These are phyloP conservation scores for Plotosus lineatus DNA, from an alignment of 2,113 vertebrate species.

Conservation along the genomic window DNA sequence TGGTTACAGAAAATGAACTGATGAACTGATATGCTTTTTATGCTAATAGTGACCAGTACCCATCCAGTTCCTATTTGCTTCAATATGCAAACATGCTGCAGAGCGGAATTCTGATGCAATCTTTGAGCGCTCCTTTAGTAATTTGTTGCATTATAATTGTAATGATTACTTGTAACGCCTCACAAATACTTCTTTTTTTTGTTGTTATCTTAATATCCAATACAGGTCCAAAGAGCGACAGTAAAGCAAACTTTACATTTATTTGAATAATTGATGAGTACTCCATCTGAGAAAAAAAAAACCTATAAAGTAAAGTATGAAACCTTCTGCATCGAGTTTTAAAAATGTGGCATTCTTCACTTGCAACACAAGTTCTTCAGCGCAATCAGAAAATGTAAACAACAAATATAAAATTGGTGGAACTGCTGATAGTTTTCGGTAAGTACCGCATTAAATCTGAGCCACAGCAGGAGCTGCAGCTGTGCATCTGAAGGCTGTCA, in stretches of 20 bases:
- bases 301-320: too few relatives aligned
- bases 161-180: too few relatives aligned
- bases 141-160: too few relatives aligned
- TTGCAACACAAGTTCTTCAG: not conserved
- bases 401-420: not conserved
- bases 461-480: not conserved
- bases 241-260: not conserved
- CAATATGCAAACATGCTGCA: too few relatives aligned
- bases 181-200: too few relatives aligned
- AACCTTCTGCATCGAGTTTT: not conserved
- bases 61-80: too few relatives aligned
- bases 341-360: not conserved
- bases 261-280: not conserved
- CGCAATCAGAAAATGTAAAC: not conserved
- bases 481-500: constrained; percentile 18
- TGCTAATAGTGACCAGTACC: too few relatives aligned
- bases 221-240: not conserved
- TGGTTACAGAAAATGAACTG: too few relatives aligned
- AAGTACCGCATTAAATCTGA: not conserved
- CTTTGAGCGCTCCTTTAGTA: too few relatives aligned
- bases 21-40: too few relatives aligned
- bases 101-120: too few relatives aligned
- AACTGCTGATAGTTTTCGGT: not conserved
- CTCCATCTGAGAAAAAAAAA: not conserved
- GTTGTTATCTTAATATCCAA: not conserved